phyloP scores from a whole-genome alignment of 2,113 vertebrate genomes.

The Brachirus orientalis region DNA sequence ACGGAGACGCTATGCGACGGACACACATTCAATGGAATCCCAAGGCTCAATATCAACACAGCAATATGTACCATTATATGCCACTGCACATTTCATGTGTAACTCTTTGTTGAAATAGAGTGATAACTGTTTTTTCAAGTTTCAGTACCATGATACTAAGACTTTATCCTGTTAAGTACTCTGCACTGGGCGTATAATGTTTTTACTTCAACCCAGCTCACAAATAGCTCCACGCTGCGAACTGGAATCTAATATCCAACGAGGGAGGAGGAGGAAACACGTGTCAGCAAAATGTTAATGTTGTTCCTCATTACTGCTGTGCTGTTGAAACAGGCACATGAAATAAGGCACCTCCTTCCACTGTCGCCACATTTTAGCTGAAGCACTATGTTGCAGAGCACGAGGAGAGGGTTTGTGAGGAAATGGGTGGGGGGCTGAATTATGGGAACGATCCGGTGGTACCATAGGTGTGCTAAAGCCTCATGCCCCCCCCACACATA shows the following conservation, averaged over 20 bases:
- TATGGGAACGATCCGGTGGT: conserved; percentile 46
- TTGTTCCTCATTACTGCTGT: conserved; percentile 69
- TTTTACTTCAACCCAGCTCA: conserved; percentile 34
- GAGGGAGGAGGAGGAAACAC: conserved; percentile 30
- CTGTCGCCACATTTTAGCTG: conserved; percentile 35
- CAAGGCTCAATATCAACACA: no score
- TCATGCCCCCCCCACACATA: conserved; percentile 48
- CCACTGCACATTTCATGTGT: no score
- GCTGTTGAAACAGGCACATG: conserved; percentile 64
- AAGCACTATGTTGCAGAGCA: conserved; percentile 23
- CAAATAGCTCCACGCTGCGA: conserved; percentile 19
- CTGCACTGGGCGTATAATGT: conserved; percentile 23
- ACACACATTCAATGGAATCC: no score
- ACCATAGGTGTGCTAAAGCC: conserved; percentile 58
- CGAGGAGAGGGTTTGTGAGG: neutral
- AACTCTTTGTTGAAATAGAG: no score
- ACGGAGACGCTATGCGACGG: no score
- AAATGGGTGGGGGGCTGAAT: conserved; percentile 39
- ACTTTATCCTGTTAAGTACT: neutral
- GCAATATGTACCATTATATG: no score
- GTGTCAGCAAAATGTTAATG: conserved; percentile 83
- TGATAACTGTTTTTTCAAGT: no score
- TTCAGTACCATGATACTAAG: neutral
- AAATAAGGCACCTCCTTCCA: conserved; percentile 67
- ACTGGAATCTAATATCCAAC: conserved; percentile 36